Evolutionary conservation across 1,140 invertebrate genomes (phyloP), one percentile per base, ranked within the genome.

Genomic region (Ostrea denselamellosa): DNA sequence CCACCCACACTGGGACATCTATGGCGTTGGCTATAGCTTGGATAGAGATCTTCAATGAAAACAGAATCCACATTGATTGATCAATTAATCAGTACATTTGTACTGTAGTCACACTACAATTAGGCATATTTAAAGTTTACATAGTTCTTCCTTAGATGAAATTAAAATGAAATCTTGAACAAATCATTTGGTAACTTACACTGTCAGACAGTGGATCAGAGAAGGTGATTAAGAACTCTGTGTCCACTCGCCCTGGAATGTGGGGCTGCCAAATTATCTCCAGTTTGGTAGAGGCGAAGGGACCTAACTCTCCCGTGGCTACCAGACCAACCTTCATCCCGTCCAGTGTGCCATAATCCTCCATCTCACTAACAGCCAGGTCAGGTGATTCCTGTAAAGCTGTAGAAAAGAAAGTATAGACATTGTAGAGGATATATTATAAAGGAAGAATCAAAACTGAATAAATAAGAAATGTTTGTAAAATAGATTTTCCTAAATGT

Each of bases 1-100:
- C 92, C 25, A 95, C 93, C 93, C 93, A 95, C 28, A 95, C 94
- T 14, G 95, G 95, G 4, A 95, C 94, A 91, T 95, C 94, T 82
- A 95, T 94, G 19, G 94, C 94, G 88, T 91, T 93, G 25, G 91
- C 95, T 12, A 92, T 34, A 10, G 91, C 90, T 85, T 88, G 87
- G 0, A 95, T 86, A 0, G 92, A 89, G 28, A 95, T 92, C 95
- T 95, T 87, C 34, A 89, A 90, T 62, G 8, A 68, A 52, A 77
- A 71, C 5, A 25, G 25, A 81, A 81, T 81, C 17, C 12, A 14
- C 34, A 44, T 44, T 1, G 2, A 44, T 44, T 44, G 34, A 44
- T 44, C 34, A 44, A 44, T 44, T 44, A 1, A n/a, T 62, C 17
- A 62, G 28, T 77, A 77, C 25, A 77, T 28, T 4, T 10, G 2